Percentiles rank a stretch among this genome's conserved stretches.
phyloP scores from a whole-genome alignment of 2,888 invertebrate species.

The Phalera bucephala region DNA sequence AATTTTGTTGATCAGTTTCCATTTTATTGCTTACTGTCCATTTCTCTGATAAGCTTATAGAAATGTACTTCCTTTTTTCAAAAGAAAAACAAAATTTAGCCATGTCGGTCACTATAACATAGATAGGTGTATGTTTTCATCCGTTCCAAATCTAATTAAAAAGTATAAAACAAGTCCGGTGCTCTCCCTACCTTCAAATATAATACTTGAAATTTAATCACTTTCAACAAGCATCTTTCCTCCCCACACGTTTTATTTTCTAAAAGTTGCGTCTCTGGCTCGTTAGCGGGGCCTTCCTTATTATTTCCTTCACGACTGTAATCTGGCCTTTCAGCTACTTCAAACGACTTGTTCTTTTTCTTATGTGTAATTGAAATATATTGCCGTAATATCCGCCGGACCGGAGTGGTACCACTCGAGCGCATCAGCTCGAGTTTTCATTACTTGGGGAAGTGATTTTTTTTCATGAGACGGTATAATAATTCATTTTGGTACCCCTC shows the following conservation, averaged over 20 bases:
- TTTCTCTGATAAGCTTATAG: too few species aligned
- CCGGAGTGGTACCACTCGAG: constrained; percentile 73
- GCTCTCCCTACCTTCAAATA: constrained; percentile 26
- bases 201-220: constrained; percentile 51
- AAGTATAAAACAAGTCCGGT: background rate
- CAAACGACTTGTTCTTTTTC: constrained; percentile 82
- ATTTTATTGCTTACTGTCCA: too few species aligned
- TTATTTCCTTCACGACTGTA: constrained; percentile 76
- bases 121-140: too few species aligned
- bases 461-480: constrained; percentile 75
- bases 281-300: constrained; percentile 75
- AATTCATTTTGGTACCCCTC: constrained; percentile 74
- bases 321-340: constrained; percentile 81
- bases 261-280: constrained; percentile 66
- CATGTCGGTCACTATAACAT: too few species aligned
- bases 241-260: constrained; percentile 65
- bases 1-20: too few species aligned
- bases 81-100: too few species aligned
- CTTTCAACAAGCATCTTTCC: constrained; percentile 47
- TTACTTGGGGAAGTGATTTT: constrained; percentile 78
- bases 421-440: constrained; percentile 79
- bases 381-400: constrained; percentile 81
- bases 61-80: too few species aligned
- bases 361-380: constrained; percentile 83
- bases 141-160: background rate